Base-by-base conservation (phyloP, 2,888 invertebrate genomes). In the Drepana falcataria region DNA sequence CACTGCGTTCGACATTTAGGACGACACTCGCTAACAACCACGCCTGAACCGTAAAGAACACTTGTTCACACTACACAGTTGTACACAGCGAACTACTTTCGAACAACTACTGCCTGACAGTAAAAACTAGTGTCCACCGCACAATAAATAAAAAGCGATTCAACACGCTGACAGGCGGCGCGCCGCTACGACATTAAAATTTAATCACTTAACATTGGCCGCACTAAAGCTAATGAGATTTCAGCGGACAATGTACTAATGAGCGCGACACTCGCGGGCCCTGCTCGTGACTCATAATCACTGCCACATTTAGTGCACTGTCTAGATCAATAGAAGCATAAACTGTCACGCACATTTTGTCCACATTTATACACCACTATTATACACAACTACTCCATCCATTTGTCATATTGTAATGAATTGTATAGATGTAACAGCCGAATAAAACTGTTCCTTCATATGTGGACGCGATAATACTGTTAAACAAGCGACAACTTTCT, bases 131-230 rank as follows among this genome's bases (percentile, higher is more conserved):
- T 70, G 73, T 69, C 68, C 71, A 73, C 60, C 63, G 69, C 64
- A 75, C 69, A 75, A 75, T 73, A 79, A 82, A 82, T 79, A 82
- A 82, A 80, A 79, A 74, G 69, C 72, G 69, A 75, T 75, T 75
- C 69, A 73, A 74, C 77, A 79, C 74, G 72, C 77, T 72, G 78
- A 75, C 82, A 74, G 69, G 55, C 67, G 69, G 68, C 70, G 71
- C 73, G 68, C 68, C 69, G 71, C 73, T 74, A 68, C 64, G 69
- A 80, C 82, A 82, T 83, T 84, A 83, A 84, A 86, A 86, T 82
- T 82, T 88, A 87, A 86, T 87, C 87, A 87, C 84, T 87, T 85
- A 84, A 84, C 83, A 83, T 75, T 79, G 83, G 85, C 86, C 87
- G 85, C 87, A 86, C 83, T 76, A 79, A 77, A 85, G 21, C 83